Percentiles rank a stretch among this genome's conserved stretches.
Conservation (phyloP, 2,888 invertebrate genomes). For the Eupithecia vulgata region DNA sequence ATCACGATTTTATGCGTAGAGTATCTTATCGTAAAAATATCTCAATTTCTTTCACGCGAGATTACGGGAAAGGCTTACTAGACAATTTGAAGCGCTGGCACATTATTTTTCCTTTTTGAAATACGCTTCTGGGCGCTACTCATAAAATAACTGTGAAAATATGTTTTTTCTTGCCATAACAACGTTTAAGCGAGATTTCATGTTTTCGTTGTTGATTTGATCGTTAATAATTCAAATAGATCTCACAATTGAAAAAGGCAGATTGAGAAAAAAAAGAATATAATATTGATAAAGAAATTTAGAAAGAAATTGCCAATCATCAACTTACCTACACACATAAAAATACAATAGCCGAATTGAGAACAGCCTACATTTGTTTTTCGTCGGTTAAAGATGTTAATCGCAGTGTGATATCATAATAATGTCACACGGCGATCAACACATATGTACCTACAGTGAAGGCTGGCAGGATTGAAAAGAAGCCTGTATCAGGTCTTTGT, state of each 20-base stretch:
- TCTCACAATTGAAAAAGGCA: too few species aligned
- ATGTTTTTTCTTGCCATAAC: slow-evolving; percentile 19
- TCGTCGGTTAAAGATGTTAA: too few species aligned
- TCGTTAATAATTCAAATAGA: too few species aligned
- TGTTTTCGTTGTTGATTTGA: neutral
- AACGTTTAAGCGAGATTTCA: slow-evolving; percentile 9
- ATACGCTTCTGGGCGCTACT: slow-evolving; percentile 20
- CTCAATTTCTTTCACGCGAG: slow-evolving; percentile 29
- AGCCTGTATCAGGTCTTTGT: neutral
- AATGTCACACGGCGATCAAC: neutral
- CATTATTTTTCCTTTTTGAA: slow-evolving; percentile 29
- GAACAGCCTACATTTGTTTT: too few species aligned
- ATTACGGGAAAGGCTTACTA: slow-evolving; percentile 24
- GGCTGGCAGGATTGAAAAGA: neutral
- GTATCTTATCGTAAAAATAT: slow-evolving; percentile 24
- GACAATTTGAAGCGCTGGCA: slow-evolving; percentile 22
- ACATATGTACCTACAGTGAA: neutral
- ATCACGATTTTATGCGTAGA: slow-evolving; percentile 15
- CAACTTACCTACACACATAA: too few species aligned
- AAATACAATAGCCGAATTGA: too few species aligned
- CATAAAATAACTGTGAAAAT: neutral
- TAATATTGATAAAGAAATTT: too few species aligned
- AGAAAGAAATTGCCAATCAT: too few species aligned
- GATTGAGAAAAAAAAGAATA: too few species aligned
- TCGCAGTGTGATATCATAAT: too few species aligned